Base-by-base conservation (phyloP, 2,797 vertebrate genomes). In the Morelia viridis region DNA sequence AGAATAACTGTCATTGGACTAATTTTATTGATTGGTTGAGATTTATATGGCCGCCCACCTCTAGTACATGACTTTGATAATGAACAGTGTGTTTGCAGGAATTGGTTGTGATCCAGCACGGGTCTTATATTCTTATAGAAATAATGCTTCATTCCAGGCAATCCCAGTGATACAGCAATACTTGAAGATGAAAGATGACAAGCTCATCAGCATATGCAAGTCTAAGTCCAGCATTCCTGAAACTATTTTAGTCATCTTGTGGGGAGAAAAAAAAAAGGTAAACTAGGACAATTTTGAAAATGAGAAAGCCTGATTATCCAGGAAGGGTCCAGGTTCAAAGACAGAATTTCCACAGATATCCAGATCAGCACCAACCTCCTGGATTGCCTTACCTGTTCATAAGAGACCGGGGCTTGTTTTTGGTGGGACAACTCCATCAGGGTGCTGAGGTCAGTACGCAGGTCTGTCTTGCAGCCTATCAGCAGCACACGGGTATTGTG, bases 391-490 rank as follows among this genome's bases (percentile, higher is more conserved):
- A 99, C 99, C 98, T 99, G 99, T 94, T 99, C 99, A 0, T 99
- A 98, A 90, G 99, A 98, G 94, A 99, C 96, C 15, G 99, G 99
- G 0, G 97, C 97, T 96, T 99, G 98, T 96, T 99, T 99, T 97
- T 99, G 98, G 97, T 98, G 98, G 89, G 99, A 99, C 94, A 99
- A 97, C 96, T 99, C 99, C 97, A 99, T 98, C 71, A 99, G 97
- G 0, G 99, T 99, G 97, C 98, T 99, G 41, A 99, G 97, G 46
- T 99, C 99, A 0, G 98, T 99, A 92, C 99, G 97, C 35, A 99
- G 97, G 92, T 99, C 99, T 0, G 97, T 99, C 96, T 99, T 99
- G 93, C 99, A 99, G 95, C 99, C 99, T 35, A 99, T 98, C n/a
- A 99, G 97, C 58, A 99, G 97, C 96, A 99, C 98, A 17, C 98